A percentile compares a stretch with the other conserved stretches of the same genome.
phyloP scores from a whole-genome alignment of 92 coral and sea anemone genomes.

The Ricordea florida region DNA sequence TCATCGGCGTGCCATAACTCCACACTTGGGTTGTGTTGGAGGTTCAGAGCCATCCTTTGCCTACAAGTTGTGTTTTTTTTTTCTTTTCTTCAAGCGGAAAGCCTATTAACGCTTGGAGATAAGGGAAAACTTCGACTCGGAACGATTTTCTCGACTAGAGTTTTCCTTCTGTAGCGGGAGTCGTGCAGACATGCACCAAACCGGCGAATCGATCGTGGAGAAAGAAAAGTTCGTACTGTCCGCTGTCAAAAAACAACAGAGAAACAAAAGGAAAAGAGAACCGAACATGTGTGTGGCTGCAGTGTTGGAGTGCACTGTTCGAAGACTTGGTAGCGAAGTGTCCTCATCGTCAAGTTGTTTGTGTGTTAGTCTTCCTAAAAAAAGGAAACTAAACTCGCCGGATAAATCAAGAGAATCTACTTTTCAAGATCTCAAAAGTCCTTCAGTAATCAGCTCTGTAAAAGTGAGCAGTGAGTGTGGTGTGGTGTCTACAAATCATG shows the following conservation, averaged over 20 bases:
- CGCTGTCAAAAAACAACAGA: conserved; percentile 84
- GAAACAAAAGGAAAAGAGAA: conserved; percentile 91
- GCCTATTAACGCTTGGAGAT: no score
- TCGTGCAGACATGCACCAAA: conserved; percentile 55
- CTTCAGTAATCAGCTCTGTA: background rate
- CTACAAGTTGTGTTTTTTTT: no score
- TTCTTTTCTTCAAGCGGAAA: no score
- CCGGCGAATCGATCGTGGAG: conserved; percentile 59
- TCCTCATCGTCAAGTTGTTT: conserved; percentile 33
- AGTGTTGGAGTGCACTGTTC: conserved; percentile 87
- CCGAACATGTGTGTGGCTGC: conserved; percentile 96
- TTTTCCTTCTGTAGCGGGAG: background rate
- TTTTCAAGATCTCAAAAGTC: background rate
- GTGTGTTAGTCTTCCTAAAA: conserved; percentile 16
- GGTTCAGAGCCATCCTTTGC: no score
- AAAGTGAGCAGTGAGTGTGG: background rate
- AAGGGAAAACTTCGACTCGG: no score
- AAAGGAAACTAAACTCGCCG: background rate
- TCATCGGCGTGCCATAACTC: no score
- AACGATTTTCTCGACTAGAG: background rate
- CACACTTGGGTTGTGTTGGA: no score
- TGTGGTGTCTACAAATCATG: background rate
- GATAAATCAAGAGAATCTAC: background rate
- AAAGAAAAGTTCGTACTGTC: conserved; percentile 76
- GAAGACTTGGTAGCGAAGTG: conserved; percentile 83